phyloP scores from a whole-genome alignment of 2,113 vertebrate species.

The Gymnocephalus cernua region DNA sequence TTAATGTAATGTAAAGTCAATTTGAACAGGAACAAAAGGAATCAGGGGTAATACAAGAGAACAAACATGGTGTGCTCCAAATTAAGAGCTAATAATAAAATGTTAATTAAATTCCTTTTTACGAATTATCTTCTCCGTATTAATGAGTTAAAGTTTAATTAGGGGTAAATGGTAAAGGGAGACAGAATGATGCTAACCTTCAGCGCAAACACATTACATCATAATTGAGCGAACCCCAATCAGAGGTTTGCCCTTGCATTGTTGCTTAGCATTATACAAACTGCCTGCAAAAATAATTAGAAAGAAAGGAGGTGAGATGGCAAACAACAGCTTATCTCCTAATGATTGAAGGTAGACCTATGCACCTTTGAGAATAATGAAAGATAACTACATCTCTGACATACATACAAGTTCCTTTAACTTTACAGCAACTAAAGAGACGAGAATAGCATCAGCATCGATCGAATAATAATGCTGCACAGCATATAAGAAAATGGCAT shows the following conservation, averaged over 20 bases:
- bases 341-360: conserved; percentile 30
- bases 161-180: conserved; percentile 69
- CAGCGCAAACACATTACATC: conserved; percentile 65
- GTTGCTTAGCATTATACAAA: conserved; percentile 62
- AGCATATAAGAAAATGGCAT: conserved; percentile 30
- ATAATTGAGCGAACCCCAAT: conserved; percentile 56
- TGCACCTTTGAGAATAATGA: conserved; percentile 1
- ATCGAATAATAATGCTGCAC: neutral
- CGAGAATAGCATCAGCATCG: neutral
- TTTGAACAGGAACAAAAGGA: conserved; percentile 68
- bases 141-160: conserved; percentile 83
- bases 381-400: conserved; percentile 14
- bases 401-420: neutral
- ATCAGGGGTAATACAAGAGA: conserved; percentile 61
- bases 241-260: conserved; percentile 46
- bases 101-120: conserved; percentile 80
- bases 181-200: conserved; percentile 71
- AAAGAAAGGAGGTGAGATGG: conserved; percentile 46
- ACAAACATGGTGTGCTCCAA: conserved; percentile 75
- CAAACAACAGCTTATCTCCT: conserved; percentile 35
- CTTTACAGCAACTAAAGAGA: neutral
- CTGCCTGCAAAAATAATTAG: conserved; percentile 62
- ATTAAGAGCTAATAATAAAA: conserved; percentile 79
- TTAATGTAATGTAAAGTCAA: conserved; percentile 78
- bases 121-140: conserved; percentile 74